Evolutionary conservation across 2,888 invertebrate species (phyloP).

Genomic region (Rotaria socialis): DNA sequence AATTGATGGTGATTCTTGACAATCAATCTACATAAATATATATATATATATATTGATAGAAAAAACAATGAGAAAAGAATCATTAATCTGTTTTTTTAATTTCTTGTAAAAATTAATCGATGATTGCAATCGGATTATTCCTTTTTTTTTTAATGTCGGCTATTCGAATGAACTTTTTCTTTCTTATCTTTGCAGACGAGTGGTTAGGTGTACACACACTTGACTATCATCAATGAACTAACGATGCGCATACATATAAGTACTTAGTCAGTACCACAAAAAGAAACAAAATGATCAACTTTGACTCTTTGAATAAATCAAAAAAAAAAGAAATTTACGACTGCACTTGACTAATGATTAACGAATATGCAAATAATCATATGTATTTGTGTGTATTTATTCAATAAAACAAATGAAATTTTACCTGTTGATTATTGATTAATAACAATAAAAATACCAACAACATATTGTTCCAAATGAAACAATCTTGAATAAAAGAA

Average conservation of each 20-base stretch:
- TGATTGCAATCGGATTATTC: background rate
- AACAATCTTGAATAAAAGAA: background rate
- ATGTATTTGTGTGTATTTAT: background rate
- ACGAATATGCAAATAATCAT: background rate
- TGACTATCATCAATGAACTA: constrained; percentile 9
- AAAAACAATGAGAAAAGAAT: no score
- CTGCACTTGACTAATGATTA: background rate
- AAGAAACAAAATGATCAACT: background rate
- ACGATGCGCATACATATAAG: background rate
- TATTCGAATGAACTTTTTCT: background rate
- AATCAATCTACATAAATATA: background rate
- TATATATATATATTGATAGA: background rate
- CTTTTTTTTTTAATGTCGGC: background rate
- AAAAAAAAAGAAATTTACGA: background rate
- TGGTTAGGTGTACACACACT: background rate
- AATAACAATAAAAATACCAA: constrained; percentile 5
- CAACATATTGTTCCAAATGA: background rate
- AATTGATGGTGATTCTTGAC: constrained; percentile 31
- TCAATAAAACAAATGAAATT: background rate
- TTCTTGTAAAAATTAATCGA: background rate
- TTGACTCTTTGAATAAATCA: background rate
- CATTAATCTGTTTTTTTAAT: no score
- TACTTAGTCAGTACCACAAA: background rate
- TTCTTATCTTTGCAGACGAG: background rate
- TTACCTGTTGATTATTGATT: constrained; percentile 18